These are phyloP conservation scores for Drosophila lacertosa DNA, from an alignment of 1,140 invertebrate species.

Conservation along the genomic window DNA sequence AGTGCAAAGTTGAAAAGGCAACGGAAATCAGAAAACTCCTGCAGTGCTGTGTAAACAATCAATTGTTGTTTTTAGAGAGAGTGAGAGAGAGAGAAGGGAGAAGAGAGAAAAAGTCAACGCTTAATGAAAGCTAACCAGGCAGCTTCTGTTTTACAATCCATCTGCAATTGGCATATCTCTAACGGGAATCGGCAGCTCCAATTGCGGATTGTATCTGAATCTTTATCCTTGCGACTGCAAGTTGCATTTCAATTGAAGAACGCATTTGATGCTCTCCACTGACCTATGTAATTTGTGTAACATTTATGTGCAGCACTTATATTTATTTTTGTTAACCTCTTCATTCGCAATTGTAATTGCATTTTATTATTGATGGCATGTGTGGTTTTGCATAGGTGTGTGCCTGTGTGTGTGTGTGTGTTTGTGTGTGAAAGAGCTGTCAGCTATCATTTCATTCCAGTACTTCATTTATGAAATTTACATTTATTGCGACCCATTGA, in stretches of 20 bases:
- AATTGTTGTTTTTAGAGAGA: background rate
- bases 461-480: conserved; percentile 76
- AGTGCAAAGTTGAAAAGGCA: conserved; percentile 12
- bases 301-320: conserved; percentile 33
- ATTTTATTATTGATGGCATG: conserved; percentile 71
- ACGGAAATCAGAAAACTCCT: background rate
- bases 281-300: conserved; percentile 25
- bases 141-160: background rate
- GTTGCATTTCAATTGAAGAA: conserved; percentile 8
- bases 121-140: background rate
- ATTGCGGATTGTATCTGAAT: conserved; percentile 1
- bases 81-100: background rate
- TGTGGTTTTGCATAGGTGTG: background rate
- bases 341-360: conserved; percentile 54
- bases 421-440: conserved; percentile 32
- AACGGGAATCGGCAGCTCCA: background rate
- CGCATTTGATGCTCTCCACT: conserved; percentile 34
- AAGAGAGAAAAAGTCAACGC: background rate
- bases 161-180: background rate
- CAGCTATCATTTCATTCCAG: conserved; percentile 18
- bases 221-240: conserved; percentile 1
- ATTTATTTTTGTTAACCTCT: conserved; percentile 11
- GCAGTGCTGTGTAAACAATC: background rate
- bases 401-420: background rate
- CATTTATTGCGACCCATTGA: conserved; percentile 68